Evolutionary conservation across 2,797 vertebrate genomes (phyloP).

Genomic region (Hydrolagus colliei): DNA sequence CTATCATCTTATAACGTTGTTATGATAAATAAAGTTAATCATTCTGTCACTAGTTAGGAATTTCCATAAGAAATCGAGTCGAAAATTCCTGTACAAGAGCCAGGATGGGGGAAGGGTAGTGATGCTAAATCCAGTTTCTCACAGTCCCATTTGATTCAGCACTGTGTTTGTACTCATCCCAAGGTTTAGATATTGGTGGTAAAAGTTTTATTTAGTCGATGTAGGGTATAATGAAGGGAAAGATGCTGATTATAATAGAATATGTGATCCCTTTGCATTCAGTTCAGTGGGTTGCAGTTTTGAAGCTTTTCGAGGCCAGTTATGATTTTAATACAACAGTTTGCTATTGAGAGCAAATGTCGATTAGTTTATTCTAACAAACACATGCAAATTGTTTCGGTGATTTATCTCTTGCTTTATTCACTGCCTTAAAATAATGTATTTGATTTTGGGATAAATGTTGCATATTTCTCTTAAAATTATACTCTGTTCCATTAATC

Average conservation of each 20-base stretch:
- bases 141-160: background rate
- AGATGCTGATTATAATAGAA: background rate
- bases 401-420: no score
- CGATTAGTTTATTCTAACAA: background rate
- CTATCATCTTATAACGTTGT: background rate
- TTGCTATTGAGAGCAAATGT: background rate
- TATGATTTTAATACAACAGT: background rate
- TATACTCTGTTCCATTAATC: background rate
- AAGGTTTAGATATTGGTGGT: background rate
- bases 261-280: background rate
- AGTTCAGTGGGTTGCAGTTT: background rate
- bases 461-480: background rate
- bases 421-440: no score
- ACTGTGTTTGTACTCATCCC: background rate
- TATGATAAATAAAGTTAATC: background rate
- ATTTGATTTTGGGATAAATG: background rate
- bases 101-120: conserved; percentile 17
- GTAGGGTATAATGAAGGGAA: background rate
- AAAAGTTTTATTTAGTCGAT: background rate
- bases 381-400: background rate
- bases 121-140: conserved; percentile 16
- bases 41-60: background rate
- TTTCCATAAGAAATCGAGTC: background rate
- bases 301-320: background rate
- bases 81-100: conserved; percentile 25